These are phyloP conservation scores for Drosophila sordidapex DNA, from an alignment of 2,888 invertebrate species.

Conservation along the genomic window DNA sequence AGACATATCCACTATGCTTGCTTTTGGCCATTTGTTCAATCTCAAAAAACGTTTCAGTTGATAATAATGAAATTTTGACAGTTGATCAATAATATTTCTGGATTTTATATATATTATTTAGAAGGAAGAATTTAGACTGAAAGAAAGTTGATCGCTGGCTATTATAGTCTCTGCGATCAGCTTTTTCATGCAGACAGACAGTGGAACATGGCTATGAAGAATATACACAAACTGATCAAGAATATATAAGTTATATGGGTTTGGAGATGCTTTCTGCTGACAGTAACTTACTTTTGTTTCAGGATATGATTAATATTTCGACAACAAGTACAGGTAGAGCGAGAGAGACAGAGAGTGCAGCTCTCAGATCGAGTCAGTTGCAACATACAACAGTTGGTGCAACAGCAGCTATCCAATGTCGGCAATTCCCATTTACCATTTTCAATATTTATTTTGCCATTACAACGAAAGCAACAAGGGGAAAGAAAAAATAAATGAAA, in stretches of 20 bases:
- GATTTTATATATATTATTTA: not conserved
- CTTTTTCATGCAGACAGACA: not conserved
- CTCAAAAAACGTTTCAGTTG: not conserved
- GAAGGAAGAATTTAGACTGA: not conserved
- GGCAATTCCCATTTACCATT: slow-evolving; percentile 77
- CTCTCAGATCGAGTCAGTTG: slow-evolving; percentile 20
- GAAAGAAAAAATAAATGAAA: slow-evolving; percentile 8
- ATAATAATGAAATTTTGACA: not conserved
- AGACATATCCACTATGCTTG: not conserved
- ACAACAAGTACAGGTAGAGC: not conserved
- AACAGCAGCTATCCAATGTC: slow-evolving; percentile 54
- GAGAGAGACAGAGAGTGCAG: not conserved
- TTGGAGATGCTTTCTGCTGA: not conserved
- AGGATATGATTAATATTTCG: not conserved
- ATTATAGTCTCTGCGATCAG: not conserved
- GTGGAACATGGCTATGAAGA: not conserved
- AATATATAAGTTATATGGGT: not conserved
- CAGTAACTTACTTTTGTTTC: not conserved
- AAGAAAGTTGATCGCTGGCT: not conserved
- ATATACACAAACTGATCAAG: not conserved
- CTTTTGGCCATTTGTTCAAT: not conserved
- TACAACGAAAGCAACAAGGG: slow-evolving; percentile 36
- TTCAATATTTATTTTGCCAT: slow-evolving; percentile 75
- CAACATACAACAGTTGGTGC: not conserved
- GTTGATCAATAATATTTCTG: not conserved